phyloP scores from a whole-genome alignment of 2,113 vertebrate species.

The Sterna hirundo region DNA sequence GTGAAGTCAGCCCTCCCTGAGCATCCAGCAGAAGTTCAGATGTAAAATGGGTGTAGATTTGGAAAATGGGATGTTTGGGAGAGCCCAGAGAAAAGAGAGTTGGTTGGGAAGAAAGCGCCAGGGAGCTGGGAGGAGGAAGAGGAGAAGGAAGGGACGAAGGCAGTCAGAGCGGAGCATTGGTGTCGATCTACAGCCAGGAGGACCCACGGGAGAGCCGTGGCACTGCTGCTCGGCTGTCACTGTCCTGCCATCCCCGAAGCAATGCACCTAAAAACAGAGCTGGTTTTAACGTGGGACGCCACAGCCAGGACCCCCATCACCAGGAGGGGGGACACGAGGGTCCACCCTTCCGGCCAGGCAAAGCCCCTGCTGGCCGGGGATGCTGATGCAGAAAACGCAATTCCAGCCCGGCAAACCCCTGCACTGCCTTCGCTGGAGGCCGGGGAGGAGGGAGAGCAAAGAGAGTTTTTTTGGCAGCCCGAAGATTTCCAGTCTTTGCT shows the following conservation, averaged over 20 bases:
- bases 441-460: background rate
- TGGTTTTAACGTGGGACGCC: rapidly evolving
- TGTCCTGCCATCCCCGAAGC: background rate
- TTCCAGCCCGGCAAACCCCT: background rate
- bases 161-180: background rate
- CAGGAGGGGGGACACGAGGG: rapidly evolving
- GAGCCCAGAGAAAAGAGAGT: background rate
- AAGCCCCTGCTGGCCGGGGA: background rate
- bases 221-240: background rate
- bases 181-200: background rate
- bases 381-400: background rate
- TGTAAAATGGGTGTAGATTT: background rate
- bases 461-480: background rate
- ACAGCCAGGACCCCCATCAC: rapidly evolving
- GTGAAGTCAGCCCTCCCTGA: background rate
- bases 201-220: background rate
- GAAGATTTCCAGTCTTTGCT: background rate
- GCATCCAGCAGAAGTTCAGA: background rate
- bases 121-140: background rate
- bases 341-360: background rate
- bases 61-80: background rate
- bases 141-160: background rate
- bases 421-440: background rate
- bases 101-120: background rate
- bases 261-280: background rate